A percentile compares a stretch with the other conserved stretches of the same genome.
These are phyloP conservation scores for Neolamprologus tretocephalus DNA, from an alignment of 2,113 vertebrate genomes.

Conservation along the genomic window DNA sequence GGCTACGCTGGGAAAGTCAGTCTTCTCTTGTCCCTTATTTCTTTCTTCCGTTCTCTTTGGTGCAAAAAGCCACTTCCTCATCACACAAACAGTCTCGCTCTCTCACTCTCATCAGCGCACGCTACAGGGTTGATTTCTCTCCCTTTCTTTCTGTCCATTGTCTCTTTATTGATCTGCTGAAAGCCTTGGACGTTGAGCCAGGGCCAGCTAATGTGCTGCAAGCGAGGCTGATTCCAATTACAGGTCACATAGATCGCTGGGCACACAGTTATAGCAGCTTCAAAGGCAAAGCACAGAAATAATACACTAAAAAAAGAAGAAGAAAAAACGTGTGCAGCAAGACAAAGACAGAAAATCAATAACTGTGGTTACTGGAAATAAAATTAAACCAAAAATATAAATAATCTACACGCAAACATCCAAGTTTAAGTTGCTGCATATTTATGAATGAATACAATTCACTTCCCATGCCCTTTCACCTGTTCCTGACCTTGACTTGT, in stretches of 20 bases:
- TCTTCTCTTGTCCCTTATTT: background rate
- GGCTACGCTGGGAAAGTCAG: background rate
- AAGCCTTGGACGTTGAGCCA: conserved; percentile 4
- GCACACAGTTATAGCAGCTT: background rate
- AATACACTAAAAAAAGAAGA: background rate
- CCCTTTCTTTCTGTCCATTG: background rate
- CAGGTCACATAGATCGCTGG: conserved; percentile 21
- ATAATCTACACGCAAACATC: background rate
- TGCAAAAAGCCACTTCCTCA: conserved; percentile 23
- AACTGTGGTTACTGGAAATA: background rate
- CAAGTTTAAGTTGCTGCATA: background rate
- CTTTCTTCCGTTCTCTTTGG: background rate
- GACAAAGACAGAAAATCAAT: background rate
- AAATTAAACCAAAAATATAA: background rate
- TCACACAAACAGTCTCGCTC: background rate
- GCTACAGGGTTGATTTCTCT: background rate
- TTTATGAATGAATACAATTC: background rate
- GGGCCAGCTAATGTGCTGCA: conserved; percentile 3
- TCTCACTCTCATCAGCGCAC: background rate
- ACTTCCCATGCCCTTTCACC: background rate
- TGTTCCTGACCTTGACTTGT: background rate
- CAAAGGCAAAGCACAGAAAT: background rate
- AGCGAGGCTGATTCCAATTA: conserved; percentile 31
- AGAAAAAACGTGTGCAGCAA: background rate
- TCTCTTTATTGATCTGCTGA: conserved; percentile 44